A percentile compares a stretch with the other conserved stretches of the same genome.
These are phyloP conservation scores for Xiphorhynchus elegans DNA, from an alignment of 2,113 vertebrate species.

Conservation along the genomic window DNA sequence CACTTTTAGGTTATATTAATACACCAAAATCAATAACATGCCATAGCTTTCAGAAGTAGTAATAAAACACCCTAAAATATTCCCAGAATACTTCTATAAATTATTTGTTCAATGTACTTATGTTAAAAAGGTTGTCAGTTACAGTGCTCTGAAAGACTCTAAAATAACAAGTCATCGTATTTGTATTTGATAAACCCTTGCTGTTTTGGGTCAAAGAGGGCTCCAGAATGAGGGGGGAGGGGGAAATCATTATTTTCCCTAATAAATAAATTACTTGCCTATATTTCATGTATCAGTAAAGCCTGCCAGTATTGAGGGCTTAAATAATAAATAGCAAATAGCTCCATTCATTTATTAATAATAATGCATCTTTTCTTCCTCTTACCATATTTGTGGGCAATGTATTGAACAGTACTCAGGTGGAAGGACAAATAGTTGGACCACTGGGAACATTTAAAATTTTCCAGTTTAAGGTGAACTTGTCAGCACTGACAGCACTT, in stretches of 20 bases:
- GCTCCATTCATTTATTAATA: constrained; percentile 84
- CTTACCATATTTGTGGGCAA: constrained; percentile 53
- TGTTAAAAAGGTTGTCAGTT: constrained; percentile 85
- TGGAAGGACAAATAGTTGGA: constrained; percentile 75
- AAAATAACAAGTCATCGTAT: constrained; percentile 78
- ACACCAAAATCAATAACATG: constrained; percentile 80
- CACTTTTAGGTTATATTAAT: constrained; percentile 80
- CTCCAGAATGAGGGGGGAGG: constrained; percentile 37
- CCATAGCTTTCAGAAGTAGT: constrained; percentile 79
- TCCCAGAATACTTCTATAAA: constrained; percentile 84
- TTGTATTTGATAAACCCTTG: constrained; percentile 79
- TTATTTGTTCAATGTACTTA: constrained; percentile 84
- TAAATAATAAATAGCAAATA: constrained; percentile 88
- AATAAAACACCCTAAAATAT: constrained; percentile 85
- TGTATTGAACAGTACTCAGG: constrained; percentile 67
- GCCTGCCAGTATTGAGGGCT: constrained; percentile 70
- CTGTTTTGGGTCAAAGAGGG: constrained; percentile 74
- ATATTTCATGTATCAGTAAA: constrained; percentile 83
- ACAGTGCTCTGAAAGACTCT: constrained; percentile 76
- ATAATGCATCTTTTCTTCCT: constrained; percentile 73
- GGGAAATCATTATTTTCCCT: constrained; percentile 84
- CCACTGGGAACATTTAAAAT: constrained; percentile 75
- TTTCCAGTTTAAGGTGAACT: constrained; percentile 73
- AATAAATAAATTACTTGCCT: constrained; percentile 87
- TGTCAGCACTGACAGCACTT: constrained; percentile 62